These are phyloP conservation scores for Epistrophella euchroma DNA, from an alignment of 2,888 invertebrate species.

Conservation along the genomic window DNA sequence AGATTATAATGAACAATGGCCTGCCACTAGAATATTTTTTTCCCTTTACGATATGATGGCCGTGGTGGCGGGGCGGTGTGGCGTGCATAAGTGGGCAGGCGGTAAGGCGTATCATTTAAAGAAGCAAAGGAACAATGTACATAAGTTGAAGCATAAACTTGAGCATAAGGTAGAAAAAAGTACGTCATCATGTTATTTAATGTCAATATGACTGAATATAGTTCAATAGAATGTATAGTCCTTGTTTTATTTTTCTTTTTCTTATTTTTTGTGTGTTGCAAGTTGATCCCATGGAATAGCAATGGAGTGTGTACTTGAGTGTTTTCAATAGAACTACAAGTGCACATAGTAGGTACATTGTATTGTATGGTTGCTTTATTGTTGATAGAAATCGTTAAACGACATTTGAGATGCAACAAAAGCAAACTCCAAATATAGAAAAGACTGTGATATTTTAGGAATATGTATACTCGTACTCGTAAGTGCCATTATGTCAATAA, in stretches of 20 bases:
- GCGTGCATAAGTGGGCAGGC: not conserved
- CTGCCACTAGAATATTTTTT: slow-evolving; percentile 50
- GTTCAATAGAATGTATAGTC: slow-evolving; percentile 49
- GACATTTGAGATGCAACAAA: slow-evolving; percentile 39
- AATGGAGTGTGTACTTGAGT: slow-evolving; percentile 42
- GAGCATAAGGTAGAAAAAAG: slow-evolving; percentile 47
- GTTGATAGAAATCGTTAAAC: slow-evolving; percentile 35
- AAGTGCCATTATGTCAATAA: not conserved
- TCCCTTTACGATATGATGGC: not conserved
- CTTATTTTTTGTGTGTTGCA: slow-evolving; percentile 23
- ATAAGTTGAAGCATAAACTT: slow-evolving; percentile 43
- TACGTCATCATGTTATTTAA: slow-evolving; percentile 65
- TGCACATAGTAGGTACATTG: slow-evolving; percentile 23
- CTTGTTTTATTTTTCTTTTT: not conserved
- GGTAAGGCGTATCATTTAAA: slow-evolving; percentile 31
- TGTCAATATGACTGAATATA: slow-evolving; percentile 65
- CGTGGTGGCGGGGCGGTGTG: too few species aligned
- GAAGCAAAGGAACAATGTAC: slow-evolving; percentile 59
- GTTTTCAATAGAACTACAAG: slow-evolving; percentile 32
- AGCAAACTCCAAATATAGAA: slow-evolving; percentile 27
- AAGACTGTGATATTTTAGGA: slow-evolving; percentile 21
- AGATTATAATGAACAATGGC: slow-evolving; percentile 67
- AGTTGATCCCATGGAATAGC: slow-evolving; percentile 37
- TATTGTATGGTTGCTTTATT: slow-evolving; percentile 29
- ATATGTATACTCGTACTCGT: too few species aligned